Evolutionary conservation across 2,888 invertebrate species (phyloP).

Genomic region (Ormyrus nitidulus): DNA sequence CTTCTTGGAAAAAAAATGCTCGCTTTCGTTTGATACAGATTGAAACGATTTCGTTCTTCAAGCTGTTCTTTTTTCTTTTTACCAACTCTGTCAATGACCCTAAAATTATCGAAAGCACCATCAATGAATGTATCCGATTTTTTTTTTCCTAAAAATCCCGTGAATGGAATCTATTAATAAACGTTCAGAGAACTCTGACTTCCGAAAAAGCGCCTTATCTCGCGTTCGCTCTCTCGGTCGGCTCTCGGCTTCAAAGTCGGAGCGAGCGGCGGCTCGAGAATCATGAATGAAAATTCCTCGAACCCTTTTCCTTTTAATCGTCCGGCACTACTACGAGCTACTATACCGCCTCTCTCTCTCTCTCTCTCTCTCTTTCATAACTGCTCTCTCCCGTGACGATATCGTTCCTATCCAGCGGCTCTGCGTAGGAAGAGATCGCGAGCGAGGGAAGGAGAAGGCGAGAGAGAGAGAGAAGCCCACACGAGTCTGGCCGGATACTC

Average conservation of each 20-base stretch:
- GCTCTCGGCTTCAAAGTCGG: not conserved
- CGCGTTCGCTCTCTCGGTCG: too few relatives aligned
- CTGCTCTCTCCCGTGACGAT: conserved; percentile 24
- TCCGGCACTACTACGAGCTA: conserved; percentile 18
- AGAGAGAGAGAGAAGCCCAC: conserved; percentile 70
- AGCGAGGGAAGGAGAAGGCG: conserved; percentile 41
- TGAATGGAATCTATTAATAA: too few relatives aligned
- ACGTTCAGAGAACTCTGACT: too few relatives aligned
- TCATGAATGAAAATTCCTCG: conserved; percentile 57
- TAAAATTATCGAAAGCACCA: too few relatives aligned
- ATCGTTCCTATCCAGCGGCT: conserved; percentile 49
- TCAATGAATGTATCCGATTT: too few relatives aligned
- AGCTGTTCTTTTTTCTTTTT: too few relatives aligned
- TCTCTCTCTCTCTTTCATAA: not conserved
- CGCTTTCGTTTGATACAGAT: too few relatives aligned
- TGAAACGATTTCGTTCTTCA: too few relatives aligned
- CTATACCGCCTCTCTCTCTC: conserved; percentile 7
- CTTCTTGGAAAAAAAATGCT: too few relatives aligned
- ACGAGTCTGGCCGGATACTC: conserved; percentile 76
- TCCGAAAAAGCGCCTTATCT: too few relatives aligned
- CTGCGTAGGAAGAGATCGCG: conserved; percentile 55
- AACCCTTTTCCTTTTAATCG: conserved; percentile 51
- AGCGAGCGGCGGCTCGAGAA: conserved; percentile 14
- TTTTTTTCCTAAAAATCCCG: too few relatives aligned
- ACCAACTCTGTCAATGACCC: too few relatives aligned